phyloP scores from a whole-genome alignment of 2,797 vertebrate genomes.

The Sebastes cheni region DNA sequence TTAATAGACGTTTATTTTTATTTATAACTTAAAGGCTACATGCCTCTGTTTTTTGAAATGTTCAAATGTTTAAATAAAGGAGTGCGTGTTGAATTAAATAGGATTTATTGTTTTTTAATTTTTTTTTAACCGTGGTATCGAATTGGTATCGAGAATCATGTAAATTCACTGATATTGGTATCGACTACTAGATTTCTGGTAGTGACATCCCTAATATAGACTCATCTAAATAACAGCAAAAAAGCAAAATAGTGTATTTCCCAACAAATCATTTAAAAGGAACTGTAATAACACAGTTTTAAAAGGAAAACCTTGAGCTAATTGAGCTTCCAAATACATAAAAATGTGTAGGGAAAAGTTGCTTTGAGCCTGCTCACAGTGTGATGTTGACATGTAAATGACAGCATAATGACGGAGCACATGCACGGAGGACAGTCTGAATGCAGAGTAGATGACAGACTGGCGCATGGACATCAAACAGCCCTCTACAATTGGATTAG shows the following conservation, averaged over 20 bases:
- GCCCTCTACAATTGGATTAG: slow-evolving; percentile 37
- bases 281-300: not conserved
- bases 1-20: too few species aligned
- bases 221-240: not conserved
- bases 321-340: not conserved
- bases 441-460: slow-evolving; percentile 28
- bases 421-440: not conserved
- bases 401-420: not conserved
- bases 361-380: not conserved
- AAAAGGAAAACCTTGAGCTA: not conserved
- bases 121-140: too few species aligned
- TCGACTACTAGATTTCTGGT: too few species aligned
- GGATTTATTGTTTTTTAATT: too few species aligned
- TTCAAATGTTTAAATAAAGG: too few species aligned
- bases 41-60: too few species aligned
- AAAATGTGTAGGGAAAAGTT: not conserved
- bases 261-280: not conserved
- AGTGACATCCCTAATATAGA: too few species aligned
- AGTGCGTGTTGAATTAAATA: too few species aligned
- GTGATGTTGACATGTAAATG: slow-evolving; percentile 4
- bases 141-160: too few species aligned
- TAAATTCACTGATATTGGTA: too few species aligned
- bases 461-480: slow-evolving; percentile 44
- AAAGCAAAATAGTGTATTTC: not conserved
- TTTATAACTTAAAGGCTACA: too few species aligned